A percentile compares a stretch with the other conserved stretches of the same genome.
These are phyloP conservation scores for Panagrolaimus sp. DNA, from an alignment of 1,140 invertebrate genomes.

Conservation along the genomic window DNA sequence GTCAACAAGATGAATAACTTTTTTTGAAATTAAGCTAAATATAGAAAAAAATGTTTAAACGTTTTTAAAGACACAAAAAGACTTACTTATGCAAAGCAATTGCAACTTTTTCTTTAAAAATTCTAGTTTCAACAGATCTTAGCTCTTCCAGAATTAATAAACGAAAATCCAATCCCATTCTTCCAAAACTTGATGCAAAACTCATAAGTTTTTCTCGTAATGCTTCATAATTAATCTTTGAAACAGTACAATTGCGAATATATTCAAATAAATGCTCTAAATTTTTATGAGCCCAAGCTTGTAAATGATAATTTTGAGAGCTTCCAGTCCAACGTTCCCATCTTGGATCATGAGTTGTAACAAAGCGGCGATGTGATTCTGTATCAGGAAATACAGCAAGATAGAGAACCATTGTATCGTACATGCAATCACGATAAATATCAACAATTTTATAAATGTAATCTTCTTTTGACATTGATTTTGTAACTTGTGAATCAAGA, in stretches of 20 bases:
- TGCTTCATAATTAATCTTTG: conserved; percentile 38
- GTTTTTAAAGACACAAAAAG: neutral
- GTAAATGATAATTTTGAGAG: conserved; percentile 52
- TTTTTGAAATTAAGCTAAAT: conserved; percentile 33
- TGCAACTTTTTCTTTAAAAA: conserved; percentile 17
- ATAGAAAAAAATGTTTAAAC: conserved; percentile 24
- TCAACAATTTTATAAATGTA: conserved; percentile 53
- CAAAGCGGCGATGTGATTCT: conserved; percentile 38
- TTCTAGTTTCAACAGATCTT: neutral
- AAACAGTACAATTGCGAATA: conserved; percentile 22
- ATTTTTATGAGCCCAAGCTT: conserved; percentile 53
- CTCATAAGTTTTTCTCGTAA: conserved; percentile 50
- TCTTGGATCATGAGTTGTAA: conserved; percentile 42
- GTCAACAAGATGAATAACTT: conserved; percentile 42
- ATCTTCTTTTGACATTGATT: conserved; percentile 50
- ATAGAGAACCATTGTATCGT: conserved; percentile 58
- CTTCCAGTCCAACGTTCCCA: conserved; percentile 57
- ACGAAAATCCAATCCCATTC: conserved; percentile 58
- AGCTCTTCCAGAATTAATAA: conserved; percentile 44
- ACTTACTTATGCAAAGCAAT: conserved; percentile 12
- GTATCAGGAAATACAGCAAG: conserved; percentile 58
- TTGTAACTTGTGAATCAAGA: conserved; percentile 52
- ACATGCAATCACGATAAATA: conserved; percentile 58
- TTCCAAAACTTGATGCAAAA: conserved; percentile 55
- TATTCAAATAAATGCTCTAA: conserved; percentile 40